Percentiles rank a stretch among this genome's conserved stretches.
phyloP scores from a whole-genome alignment of 2,888 invertebrate species.

The Drosophila quinaria region DNA sequence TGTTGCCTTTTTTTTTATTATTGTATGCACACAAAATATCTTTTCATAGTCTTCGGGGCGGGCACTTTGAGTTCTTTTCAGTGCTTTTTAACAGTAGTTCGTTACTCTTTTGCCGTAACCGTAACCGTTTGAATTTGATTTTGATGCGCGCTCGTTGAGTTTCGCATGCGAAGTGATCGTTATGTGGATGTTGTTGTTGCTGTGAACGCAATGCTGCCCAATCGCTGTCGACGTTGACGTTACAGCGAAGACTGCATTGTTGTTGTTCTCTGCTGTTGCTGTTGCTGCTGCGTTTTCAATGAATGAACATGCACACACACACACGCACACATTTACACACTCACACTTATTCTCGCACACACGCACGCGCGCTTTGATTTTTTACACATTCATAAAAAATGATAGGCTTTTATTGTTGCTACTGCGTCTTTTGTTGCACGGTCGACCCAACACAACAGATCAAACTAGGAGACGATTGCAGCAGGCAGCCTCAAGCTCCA shows the following conservation, averaged over 20 bases:
- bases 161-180: slow-evolving; percentile 80
- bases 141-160: slow-evolving; percentile 79
- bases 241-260: slow-evolving; percentile 68
- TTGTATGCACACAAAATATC: slow-evolving; percentile 69
- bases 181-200: slow-evolving; percentile 42
- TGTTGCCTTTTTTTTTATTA: slow-evolving; percentile 43
- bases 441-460: slow-evolving; percentile 18
- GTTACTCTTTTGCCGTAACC: slow-evolving; percentile 57
- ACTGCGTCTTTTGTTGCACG: slow-evolving; percentile 47
- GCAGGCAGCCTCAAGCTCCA: slow-evolving; percentile 58
- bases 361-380: slow-evolving; percentile 48
- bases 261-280: slow-evolving; percentile 37
- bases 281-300: slow-evolving; percentile 64
- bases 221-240: slow-evolving; percentile 51
- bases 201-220: slow-evolving; percentile 39
- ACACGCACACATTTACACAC: slow-evolving; percentile 10
- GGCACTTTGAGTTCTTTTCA: slow-evolving; percentile 34
- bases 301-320: slow-evolving; percentile 63
- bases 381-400: slow-evolving; percentile 72
- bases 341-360: slow-evolving; percentile 31
- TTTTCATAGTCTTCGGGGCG: slow-evolving; percentile 52
- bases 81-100: slow-evolving; percentile 42
- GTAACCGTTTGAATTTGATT: slow-evolving; percentile 69
- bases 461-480: slow-evolving; percentile 39
- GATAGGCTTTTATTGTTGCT: slow-evolving; percentile 61